Conservation (phyloP, 2,113 vertebrate genomes). For the Halichoeres trimaculatus region DNA sequence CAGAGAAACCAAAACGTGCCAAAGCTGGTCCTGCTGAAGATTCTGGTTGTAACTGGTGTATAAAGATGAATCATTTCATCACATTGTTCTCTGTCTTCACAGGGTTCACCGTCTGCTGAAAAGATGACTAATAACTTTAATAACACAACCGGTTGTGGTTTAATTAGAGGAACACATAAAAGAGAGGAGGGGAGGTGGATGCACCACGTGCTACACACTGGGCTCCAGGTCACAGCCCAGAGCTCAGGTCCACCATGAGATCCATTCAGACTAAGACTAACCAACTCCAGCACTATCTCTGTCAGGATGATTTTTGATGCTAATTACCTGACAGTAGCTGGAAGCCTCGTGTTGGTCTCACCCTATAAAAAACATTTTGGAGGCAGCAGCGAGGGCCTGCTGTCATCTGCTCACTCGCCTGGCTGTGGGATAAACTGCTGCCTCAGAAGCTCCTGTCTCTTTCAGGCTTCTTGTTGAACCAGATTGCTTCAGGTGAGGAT, state of each 20-base stretch:
- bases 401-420: conserved; percentile 62
- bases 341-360: conserved; percentile 64
- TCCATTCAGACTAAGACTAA: conserved; percentile 38
- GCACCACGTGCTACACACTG: conserved; percentile 21
- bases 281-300: conserved; percentile 18
- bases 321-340: conserved; percentile 65
- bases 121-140: conserved; percentile 15
- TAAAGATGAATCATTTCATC: not conserved
- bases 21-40: too few relatives aligned
- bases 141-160: conserved; percentile 9
- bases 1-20: too few relatives aligned
- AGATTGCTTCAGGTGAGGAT: conserved; percentile 76
- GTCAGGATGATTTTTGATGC: conserved; percentile 67
- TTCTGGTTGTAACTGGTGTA: not conserved
- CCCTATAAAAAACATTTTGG: conserved; percentile 49
- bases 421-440: conserved; percentile 72
- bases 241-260: conserved; percentile 35
- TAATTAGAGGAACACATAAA: conserved; percentile 40
- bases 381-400: conserved; percentile 48
- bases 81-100: conserved; percentile 19
- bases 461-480: conserved; percentile 59
- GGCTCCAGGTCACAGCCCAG: conserved; percentile 26
- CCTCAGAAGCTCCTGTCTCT: conserved; percentile 78
- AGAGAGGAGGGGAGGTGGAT: conserved; percentile 45
- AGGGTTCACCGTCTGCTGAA: conserved; percentile 28